Percentiles rank a stretch among this genome's conserved stretches.
Conservation (phyloP, 2,113 vertebrate genomes). For the Crotalus tigris region DNA sequence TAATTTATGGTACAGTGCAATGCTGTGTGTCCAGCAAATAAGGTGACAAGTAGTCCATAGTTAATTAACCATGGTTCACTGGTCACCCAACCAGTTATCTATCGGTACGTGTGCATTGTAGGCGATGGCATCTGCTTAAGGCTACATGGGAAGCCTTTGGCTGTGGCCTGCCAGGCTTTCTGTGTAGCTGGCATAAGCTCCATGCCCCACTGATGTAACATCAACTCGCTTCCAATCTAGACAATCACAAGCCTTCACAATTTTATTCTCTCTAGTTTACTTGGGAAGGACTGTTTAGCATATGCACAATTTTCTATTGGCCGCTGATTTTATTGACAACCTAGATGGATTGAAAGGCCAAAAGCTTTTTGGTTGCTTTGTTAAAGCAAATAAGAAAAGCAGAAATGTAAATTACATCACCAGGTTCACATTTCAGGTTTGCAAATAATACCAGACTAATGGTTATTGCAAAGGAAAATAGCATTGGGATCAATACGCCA, state of each 20-base stretch:
- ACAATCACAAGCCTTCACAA: slow-evolving; percentile 37
- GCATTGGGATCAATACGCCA: slow-evolving; percentile 96
- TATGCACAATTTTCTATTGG: slow-evolving; percentile 73
- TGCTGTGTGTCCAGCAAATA: not conserved
- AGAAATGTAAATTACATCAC: slow-evolving; percentile 82
- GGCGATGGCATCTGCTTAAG: not conserved
- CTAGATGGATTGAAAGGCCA: slow-evolving; percentile 76
- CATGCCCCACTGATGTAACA: not conserved
- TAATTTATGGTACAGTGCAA: not conserved
- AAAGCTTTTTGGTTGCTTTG: slow-evolving; percentile 78
- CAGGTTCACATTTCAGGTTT: slow-evolving; percentile 80
- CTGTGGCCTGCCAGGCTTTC: not conserved
- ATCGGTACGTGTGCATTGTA: not conserved
- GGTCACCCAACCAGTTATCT: too few species aligned
- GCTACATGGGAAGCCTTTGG: not conserved
- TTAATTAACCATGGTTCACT: not conserved
- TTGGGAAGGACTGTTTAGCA: slow-evolving; percentile 72
- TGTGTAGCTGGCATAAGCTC: not conserved
- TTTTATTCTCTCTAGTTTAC: slow-evolving; percentile 66
- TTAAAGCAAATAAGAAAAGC: slow-evolving; percentile 81
- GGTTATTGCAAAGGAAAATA: slow-evolving; percentile 98
- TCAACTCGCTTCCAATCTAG: not conserved
- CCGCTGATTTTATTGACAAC: slow-evolving; percentile 81
- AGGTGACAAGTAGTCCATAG: not conserved
- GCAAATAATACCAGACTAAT: slow-evolving; percentile 87